Conservation (phyloP, 2,797 vertebrate genomes). For the Paratrypauchen microcephalus region DNA sequence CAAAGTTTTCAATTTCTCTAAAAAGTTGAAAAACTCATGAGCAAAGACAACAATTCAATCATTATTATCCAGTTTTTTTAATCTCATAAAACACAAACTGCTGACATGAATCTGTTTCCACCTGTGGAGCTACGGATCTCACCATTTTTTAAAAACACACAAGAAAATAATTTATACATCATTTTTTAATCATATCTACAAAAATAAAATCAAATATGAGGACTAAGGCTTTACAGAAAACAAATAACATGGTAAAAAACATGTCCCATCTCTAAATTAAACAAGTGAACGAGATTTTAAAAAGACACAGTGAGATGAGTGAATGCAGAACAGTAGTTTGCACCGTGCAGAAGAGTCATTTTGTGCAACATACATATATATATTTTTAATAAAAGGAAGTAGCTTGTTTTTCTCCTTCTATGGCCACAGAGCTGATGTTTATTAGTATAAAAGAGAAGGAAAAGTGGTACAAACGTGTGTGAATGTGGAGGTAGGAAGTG, state of each 20-base stretch:
- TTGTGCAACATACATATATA: slow-evolving; percentile 65
- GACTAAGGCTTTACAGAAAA: slow-evolving; percentile 79
- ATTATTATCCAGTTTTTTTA: slow-evolving; percentile 70
- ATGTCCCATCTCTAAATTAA: slow-evolving; percentile 77
- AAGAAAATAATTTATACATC: slow-evolving; percentile 82
- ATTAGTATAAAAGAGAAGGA: slow-evolving; percentile 31
- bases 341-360: slow-evolving; percentile 63
- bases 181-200: slow-evolving; percentile 78
- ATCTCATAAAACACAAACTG: slow-evolving; percentile 80
- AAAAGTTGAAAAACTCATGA: too few relatives aligned
- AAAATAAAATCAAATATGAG: slow-evolving; percentile 80
- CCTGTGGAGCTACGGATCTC: slow-evolving; percentile 79
- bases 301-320: slow-evolving; percentile 56
- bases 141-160: slow-evolving; percentile 69
- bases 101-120: slow-evolving; percentile 65
- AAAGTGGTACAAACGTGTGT: slow-evolving; percentile 29
- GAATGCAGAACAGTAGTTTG: slow-evolving; percentile 79
- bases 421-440: slow-evolving; percentile 31
- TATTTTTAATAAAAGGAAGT: slow-evolving; percentile 39
- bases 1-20: too few relatives aligned
- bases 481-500: slow-evolving; percentile 59
- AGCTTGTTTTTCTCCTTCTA: slow-evolving; percentile 31
- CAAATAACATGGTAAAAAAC: slow-evolving; percentile 72
- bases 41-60: not conserved
- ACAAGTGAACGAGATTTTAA: slow-evolving; percentile 58